Percentiles rank a stretch among this genome's conserved stretches.
Evolutionary conservation across 92 coral and sea anemone species (phyloP).

Genomic region (Bergia puertoricense): DNA sequence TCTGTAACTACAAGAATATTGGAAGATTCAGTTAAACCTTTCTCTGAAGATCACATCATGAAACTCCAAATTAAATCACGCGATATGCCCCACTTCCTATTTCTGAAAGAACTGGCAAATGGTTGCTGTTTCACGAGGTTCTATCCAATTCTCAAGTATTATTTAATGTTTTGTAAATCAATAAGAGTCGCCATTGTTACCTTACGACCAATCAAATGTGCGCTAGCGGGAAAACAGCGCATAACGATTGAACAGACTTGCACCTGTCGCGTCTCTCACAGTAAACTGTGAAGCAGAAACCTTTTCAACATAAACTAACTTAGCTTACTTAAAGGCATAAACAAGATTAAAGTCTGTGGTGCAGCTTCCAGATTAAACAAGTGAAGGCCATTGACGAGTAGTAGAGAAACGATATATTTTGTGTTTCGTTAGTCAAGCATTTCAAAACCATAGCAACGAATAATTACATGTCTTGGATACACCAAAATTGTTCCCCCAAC

Average conservation of each 20-base stretch:
- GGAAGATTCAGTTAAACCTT: background rate
- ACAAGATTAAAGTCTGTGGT: background rate
- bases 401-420: too few relatives aligned
- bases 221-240: background rate
- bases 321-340: too few relatives aligned
- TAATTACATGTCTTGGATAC: background rate
- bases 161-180: constrained; percentile 6
- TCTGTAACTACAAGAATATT: background rate
- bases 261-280: background rate
- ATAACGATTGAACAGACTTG: background rate
- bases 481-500: too few relatives aligned
- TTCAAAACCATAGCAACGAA: background rate
- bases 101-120: constrained; percentile 10
- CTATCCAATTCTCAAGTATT: background rate
- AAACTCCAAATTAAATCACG: background rate
- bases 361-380: background rate
- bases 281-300: background rate
- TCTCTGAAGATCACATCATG: background rate
- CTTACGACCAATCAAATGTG: background rate
- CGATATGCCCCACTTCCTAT: background rate
- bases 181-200: background rate
- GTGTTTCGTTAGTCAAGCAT: background rate
- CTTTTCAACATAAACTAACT: background rate
- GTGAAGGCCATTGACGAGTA: background rate
- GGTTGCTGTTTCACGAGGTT: background rate